These are phyloP conservation scores for Operophtera brumata DNA, from an alignment of 2,888 invertebrate genomes.

Conservation along the genomic window DNA sequence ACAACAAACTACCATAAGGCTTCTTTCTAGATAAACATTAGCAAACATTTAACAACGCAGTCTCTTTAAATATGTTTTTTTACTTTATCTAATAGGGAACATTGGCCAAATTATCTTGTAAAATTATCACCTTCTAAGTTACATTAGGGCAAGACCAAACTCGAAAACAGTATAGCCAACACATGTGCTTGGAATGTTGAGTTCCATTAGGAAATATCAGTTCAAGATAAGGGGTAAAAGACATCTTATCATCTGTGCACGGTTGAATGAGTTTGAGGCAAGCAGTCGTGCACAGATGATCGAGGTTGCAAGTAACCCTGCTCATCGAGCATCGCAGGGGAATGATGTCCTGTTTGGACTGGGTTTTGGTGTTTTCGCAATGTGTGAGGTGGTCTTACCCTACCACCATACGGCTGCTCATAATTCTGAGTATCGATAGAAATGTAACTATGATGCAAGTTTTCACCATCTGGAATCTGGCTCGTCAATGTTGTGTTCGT, in stretches of 20 bases:
- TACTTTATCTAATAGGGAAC: constrained; percentile 58
- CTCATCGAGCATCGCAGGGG: constrained; percentile 75
- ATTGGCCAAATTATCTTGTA: constrained; percentile 58
- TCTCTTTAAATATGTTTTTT: constrained; percentile 56
- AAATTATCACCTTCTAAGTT: constrained; percentile 61
- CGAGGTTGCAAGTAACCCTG: constrained; percentile 79
- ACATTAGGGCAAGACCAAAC: constrained; percentile 67
- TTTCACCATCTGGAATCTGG: constrained; percentile 83
- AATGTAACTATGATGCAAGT: constrained; percentile 85
- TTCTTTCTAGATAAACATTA: constrained; percentile 53
- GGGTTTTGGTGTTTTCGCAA: constrained; percentile 67
- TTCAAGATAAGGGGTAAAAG: constrained; percentile 58
- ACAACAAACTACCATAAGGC: constrained; percentile 53
- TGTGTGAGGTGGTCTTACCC: constrained; percentile 72
- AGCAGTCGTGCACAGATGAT: constrained; percentile 74
- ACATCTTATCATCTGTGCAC: constrained; percentile 73
- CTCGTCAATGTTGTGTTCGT: constrained; percentile 82
- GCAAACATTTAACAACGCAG: constrained; percentile 58
- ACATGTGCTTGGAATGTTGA: constrained; percentile 76
- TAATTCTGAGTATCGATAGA: constrained; percentile 82
- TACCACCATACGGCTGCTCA: constrained; percentile 73
- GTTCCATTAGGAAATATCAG: constrained; percentile 74
- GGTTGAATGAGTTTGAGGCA: constrained; percentile 74
- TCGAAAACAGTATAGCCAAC: constrained; percentile 65
- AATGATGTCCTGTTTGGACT: constrained; percentile 60